These are phyloP conservation scores for Elephas maximus DNA, from an alignment of 2,113 vertebrate species.

Conservation along the genomic window DNA sequence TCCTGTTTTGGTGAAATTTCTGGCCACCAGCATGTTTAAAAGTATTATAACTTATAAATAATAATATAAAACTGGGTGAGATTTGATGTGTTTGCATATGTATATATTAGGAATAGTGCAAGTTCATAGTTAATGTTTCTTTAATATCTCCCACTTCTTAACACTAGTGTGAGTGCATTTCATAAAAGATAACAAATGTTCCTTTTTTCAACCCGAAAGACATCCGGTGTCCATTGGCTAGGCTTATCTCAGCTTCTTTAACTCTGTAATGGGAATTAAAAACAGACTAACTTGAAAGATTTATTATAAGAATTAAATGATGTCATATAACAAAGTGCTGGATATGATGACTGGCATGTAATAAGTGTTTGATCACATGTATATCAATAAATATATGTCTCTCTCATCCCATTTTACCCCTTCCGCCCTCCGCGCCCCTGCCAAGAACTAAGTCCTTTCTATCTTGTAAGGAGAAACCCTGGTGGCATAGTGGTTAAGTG, in stretches of 20 bases:
- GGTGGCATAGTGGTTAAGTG: too few relatives aligned
- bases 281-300: slow-evolving; percentile 20
- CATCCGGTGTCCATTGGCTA: background rate
- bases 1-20: background rate
- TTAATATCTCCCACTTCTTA: background rate
- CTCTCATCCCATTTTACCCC: background rate
- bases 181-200: background rate
- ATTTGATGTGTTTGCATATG: background rate
- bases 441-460: background rate
- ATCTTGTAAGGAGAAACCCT: background rate
- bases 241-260: slow-evolving; percentile 26
- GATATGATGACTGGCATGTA: background rate
- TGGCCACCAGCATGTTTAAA: background rate
- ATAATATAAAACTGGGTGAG: background rate
- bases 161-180: background rate
- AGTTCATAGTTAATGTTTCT: background rate
- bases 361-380: background rate
- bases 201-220: slow-evolving; percentile 15
- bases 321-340: background rate
- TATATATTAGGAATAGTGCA: background rate
- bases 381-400: background rate
- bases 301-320: background rate
- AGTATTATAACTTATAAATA: slow-evolving; percentile 5
- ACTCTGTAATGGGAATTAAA: slow-evolving; percentile 32
- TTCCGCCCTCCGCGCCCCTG: background rate